A percentile compares a stretch with the other conserved stretches of the same genome.
Conservation (phyloP, 2,113 vertebrate genomes). For the Australoheros scitulus region DNA sequence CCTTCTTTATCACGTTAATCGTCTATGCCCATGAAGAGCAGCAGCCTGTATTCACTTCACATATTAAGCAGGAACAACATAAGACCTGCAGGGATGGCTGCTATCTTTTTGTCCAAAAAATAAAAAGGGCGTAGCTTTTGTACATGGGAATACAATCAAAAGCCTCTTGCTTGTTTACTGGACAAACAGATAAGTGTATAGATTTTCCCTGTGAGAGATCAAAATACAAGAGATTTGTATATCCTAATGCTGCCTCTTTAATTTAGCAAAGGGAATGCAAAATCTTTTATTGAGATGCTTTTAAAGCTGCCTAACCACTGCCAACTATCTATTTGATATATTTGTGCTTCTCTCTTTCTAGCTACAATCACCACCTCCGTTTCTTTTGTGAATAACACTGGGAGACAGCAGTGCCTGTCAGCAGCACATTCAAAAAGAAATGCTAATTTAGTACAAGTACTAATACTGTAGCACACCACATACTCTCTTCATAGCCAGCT, state of each 20-base stretch:
- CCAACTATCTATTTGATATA: not conserved
- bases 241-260: not conserved
- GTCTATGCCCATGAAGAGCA: constrained; percentile 29
- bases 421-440: not conserved
- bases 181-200: not conserved
- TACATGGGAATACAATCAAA: not conserved
- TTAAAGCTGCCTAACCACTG: not conserved
- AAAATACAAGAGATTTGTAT: constrained; percentile 3
- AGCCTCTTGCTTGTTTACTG: constrained; percentile 10
- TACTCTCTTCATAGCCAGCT: not conserved
- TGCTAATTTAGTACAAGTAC: not conserved
- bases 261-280: constrained; percentile 5
- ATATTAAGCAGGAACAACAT: constrained; percentile 4
- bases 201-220: constrained; percentile 7
- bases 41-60: constrained; percentile 19
- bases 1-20: constrained; percentile 46
- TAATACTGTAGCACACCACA: not conserved
- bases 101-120: not conserved
- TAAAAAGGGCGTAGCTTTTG: not conserved
- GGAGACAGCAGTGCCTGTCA: constrained; percentile 6
- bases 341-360: not conserved
- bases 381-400: not conserved
- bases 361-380: not conserved
- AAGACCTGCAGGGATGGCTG: not conserved
- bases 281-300: not conserved